phyloP scores from a whole-genome alignment of 2,888 invertebrate genomes.

The Orthosia cruda region DNA sequence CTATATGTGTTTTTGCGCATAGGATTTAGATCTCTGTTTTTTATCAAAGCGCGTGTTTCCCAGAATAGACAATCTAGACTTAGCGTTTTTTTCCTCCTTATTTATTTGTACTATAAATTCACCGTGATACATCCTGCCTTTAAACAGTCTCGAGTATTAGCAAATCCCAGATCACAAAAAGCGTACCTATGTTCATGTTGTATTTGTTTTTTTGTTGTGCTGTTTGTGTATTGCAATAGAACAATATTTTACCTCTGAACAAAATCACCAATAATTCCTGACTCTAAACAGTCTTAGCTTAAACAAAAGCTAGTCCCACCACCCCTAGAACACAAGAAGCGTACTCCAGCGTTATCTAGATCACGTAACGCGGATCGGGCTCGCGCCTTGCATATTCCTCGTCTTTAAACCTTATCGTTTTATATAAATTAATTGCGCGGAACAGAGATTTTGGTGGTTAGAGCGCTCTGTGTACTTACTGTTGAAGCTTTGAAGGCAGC shows the following conservation, averaged over 20 bases:
- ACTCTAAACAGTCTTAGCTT: not conserved
- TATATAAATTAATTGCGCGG: conserved; percentile 88
- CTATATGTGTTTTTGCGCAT: not conserved
- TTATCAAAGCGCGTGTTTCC: not conserved
- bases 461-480: conserved; percentile 56
- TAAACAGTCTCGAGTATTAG: too few species aligned
- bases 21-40: not conserved
- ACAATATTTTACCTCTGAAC: not conserved
- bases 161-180: too few species aligned
- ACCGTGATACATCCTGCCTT: too few species aligned
- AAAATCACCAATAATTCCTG: not conserved
- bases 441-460: conserved; percentile 78
- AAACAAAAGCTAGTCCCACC: conserved; percentile 24
- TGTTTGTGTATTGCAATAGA: too few species aligned
- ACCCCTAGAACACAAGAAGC: conserved; percentile 77
- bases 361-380: conserved; percentile 84
- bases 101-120: too few species aligned
- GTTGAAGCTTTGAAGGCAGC: conserved; percentile 41
- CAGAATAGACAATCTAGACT: too few species aligned
- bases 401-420: conserved; percentile 90
- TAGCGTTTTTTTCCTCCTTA: not conserved
- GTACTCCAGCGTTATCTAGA: conserved; percentile 81
- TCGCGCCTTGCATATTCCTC: conserved; percentile 90
- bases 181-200: too few species aligned
- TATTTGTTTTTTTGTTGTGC: too few species aligned